Evolutionary conservation across 2,113 vertebrate genomes (phyloP).

Genomic region (Ginglymostoma cirratum): DNA sequence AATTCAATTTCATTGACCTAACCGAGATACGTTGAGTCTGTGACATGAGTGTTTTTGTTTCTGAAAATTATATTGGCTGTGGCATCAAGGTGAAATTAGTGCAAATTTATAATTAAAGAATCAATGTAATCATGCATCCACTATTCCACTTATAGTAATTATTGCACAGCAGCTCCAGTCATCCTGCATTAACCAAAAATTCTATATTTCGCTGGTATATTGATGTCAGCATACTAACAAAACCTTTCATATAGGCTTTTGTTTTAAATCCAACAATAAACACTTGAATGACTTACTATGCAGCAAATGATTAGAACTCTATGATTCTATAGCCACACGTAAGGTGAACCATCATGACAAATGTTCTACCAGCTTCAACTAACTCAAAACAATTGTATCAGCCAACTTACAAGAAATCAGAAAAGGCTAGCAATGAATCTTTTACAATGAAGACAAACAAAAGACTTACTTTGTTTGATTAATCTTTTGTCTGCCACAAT

Average conservation of each 20-base stretch:
- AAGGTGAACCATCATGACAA: not conserved
- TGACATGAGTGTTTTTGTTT: not conserved
- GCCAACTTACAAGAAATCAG: not conserved
- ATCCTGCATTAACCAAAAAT: not conserved
- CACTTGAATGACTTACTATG: not conserved
- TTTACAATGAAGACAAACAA: slow-evolving; percentile 32
- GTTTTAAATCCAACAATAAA: slow-evolving; percentile 8
- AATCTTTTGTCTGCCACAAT: slow-evolving; percentile 94
- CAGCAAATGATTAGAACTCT: not conserved
- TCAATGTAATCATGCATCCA: not conserved
- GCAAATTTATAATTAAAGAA: not conserved
- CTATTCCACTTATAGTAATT: not conserved
- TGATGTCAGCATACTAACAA: not conserved
- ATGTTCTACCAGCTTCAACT: not conserved
- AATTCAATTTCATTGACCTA: not conserved
- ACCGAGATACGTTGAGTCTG: not conserved
- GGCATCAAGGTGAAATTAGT: not conserved
- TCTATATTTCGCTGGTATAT: not conserved
- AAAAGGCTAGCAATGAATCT: not conserved
- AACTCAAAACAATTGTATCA: not conserved
- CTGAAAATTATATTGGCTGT: not conserved
- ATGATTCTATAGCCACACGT: not conserved
- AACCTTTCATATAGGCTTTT: not conserved
- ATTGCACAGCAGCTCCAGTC: not conserved
- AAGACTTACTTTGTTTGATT: slow-evolving; percentile 91